phyloP scores from a whole-genome alignment of 23 tunicate genomes.

The Ascidia mentula region DNA sequence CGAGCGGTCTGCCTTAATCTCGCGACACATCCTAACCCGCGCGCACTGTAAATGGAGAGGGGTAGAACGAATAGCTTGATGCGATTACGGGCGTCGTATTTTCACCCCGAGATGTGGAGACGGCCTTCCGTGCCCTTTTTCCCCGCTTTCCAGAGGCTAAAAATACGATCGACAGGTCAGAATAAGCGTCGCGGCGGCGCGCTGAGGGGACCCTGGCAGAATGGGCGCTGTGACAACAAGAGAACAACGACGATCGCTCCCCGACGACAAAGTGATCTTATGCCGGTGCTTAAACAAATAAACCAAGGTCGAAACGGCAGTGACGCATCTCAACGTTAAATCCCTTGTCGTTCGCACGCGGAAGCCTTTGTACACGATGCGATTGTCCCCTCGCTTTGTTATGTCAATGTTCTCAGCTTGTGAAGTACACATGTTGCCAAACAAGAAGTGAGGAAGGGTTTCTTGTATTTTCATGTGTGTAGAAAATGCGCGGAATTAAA shows the following conservation, averaged over 20 bases:
- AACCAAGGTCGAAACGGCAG: conserved; percentile 13
- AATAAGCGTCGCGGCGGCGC: not conserved
- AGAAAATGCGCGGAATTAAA: too few relatives aligned
- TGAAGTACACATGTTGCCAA: too few relatives aligned
- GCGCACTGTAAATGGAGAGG: not conserved
- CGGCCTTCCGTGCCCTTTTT: not conserved
- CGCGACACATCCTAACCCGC: not conserved
- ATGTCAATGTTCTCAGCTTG: too few relatives aligned
- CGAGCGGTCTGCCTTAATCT: conserved; percentile 1
- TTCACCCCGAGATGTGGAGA: too few relatives aligned
- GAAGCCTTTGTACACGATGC: not conserved
- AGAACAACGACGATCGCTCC: not conserved
- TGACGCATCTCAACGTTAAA: not conserved
- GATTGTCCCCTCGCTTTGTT: not conserved
- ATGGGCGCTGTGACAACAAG: not conserved
- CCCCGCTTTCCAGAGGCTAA: conserved; percentile 2
- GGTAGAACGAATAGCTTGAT: not conserved
- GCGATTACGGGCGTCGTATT: not conserved
- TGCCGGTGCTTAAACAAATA: conserved; percentile 37
- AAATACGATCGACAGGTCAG: conserved; percentile 9
- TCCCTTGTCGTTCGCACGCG: conserved; percentile 4
- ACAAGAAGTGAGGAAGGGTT: too few relatives aligned
- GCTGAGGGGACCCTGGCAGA: not conserved
- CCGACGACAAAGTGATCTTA: conserved; percentile 16
- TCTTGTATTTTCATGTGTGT: too few relatives aligned